Base-by-base conservation (phyloP, 2,888 invertebrate genomes). In the Mythimna impura region DNA sequence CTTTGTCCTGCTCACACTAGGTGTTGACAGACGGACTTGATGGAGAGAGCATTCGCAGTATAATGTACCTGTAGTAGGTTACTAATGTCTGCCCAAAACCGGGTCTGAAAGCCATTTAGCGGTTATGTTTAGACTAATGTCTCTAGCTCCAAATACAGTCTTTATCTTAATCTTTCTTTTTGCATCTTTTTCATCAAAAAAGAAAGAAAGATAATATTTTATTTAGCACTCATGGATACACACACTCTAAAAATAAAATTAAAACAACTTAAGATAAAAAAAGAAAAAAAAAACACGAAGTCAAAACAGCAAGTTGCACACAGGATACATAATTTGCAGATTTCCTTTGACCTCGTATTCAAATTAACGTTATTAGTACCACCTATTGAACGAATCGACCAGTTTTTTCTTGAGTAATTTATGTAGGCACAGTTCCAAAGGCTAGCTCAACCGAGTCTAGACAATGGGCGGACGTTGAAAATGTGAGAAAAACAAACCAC, bases 391-490 rank as follows among this genome's bases (percentile, higher is more conserved):
- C 81, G 84, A 81, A 87, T 81, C 84, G 71, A 83, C 75, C 64
- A 83, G 77, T 89, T 91, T 90, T 90, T 89, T 86, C 85, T 83
- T 83, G 60, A 80, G 66, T 83, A 80, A 84, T 85, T 86, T 85
- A 87, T 86, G 86, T 85, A 86, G 83, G 85, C 81, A 84, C 82
- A 84, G 82, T 81, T 87, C 81, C 85, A 86, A 87, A 87, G 86
- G 80, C 81, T 79, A 68, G 60, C 78, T 81, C 20, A 78, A 58
- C 14, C 58, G 63, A 74, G 73, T 63, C 76, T 86, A 89, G 86
- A 94, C 94, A 94, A 95, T 94, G 90, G 91, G 80, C 95, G 95
- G 94, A 94, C 91, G 92, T 92, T 86, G 85, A 87, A 89, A 91
- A 92, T 93, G 91, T 92, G 92, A 92, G 91, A 91, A 91, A 90